A percentile compares a stretch with the other conserved stretches of the same genome.
phyloP scores from a whole-genome alignment of 1,140 invertebrate genomes.

The Hypothenemus hampei region DNA sequence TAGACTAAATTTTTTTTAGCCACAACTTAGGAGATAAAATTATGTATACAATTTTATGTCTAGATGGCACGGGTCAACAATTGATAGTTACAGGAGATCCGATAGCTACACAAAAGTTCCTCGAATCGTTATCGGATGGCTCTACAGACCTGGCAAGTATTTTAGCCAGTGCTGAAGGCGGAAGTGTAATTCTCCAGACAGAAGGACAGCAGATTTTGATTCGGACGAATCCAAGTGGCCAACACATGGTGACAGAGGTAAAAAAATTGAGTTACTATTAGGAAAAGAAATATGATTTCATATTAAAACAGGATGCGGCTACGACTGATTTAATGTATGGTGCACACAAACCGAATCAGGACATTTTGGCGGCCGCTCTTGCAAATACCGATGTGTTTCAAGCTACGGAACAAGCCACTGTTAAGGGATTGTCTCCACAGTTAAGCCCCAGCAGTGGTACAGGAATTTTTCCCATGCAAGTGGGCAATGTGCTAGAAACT shows the following conservation, averaged over 20 bases:
- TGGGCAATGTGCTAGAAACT: slow-evolving; percentile 62
- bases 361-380: slow-evolving; percentile 70
- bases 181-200: slow-evolving; percentile 44
- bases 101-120: slow-evolving; percentile 42
- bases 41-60: too few relatives aligned
- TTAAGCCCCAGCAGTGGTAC: slow-evolving; percentile 47
- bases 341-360: slow-evolving; percentile 53
- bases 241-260: slow-evolving; percentile 36
- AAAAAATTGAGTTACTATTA: neutral
- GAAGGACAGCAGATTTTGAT: slow-evolving; percentile 46
- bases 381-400: slow-evolving; percentile 71
- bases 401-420: slow-evolving; percentile 47
- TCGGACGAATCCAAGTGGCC: slow-evolving; percentile 40
- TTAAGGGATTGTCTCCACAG: slow-evolving; percentile 29
- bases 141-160: slow-evolving; percentile 43
- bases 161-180: slow-evolving; percentile 40
- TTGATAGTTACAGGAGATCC: slow-evolving; percentile 44
- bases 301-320: too few relatives aligned
- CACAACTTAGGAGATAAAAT: too few relatives aligned
- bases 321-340: too few relatives aligned
- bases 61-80: slow-evolving; percentile 35
- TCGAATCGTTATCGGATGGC: slow-evolving; percentile 42
- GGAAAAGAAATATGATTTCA: too few relatives aligned
- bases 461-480: slow-evolving; percentile 49
- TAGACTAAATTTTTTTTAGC: too few relatives aligned